These are phyloP conservation scores for Diplodus puntazzo DNA, from an alignment of 2,797 vertebrate species.

Conservation along the genomic window DNA sequence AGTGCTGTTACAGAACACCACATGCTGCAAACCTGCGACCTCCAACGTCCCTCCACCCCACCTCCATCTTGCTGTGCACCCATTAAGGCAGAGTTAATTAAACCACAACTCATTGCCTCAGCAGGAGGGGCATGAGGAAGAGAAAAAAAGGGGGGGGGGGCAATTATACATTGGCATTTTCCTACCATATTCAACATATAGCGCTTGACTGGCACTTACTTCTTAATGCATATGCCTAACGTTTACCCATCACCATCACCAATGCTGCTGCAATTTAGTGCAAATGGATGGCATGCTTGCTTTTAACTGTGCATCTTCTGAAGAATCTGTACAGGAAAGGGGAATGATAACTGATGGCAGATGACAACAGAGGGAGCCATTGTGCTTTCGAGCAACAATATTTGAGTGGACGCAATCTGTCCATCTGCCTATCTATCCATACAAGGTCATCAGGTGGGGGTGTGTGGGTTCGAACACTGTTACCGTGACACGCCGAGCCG, in stretches of 20 bases:
- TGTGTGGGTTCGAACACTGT: conserved; percentile 40
- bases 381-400: conserved; percentile 33
- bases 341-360: conserved; percentile 1
- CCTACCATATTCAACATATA: conserved; percentile 63
- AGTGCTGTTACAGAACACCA: conserved; percentile 48
- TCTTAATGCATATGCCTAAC: conserved; percentile 41
- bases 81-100: conserved; percentile 86
- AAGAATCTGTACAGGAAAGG: conserved; percentile 7
- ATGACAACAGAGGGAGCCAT: not conserved
- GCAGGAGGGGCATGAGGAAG: conserved; percentile 58
- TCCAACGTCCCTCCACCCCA: conserved; percentile 33
- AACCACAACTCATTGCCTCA: conserved; percentile 81
- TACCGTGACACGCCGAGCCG: conserved; percentile 44
- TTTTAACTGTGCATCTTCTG: conserved; percentile 46
- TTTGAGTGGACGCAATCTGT: conserved; percentile 38
- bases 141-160: not conserved
- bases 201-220: conserved; percentile 55
- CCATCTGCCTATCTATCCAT: conserved; percentile 75
- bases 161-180: conserved; percentile 78
- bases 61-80: conserved; percentile 71
- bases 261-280: conserved; percentile 11
- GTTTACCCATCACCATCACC: conserved; percentile 14
- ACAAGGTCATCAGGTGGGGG: conserved; percentile 71
- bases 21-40: conserved; percentile 66
- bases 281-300: conserved; percentile 6